phyloP scores from a whole-genome alignment of 2,797 vertebrate species.

The Phrynocephalus guinanensis region DNA sequence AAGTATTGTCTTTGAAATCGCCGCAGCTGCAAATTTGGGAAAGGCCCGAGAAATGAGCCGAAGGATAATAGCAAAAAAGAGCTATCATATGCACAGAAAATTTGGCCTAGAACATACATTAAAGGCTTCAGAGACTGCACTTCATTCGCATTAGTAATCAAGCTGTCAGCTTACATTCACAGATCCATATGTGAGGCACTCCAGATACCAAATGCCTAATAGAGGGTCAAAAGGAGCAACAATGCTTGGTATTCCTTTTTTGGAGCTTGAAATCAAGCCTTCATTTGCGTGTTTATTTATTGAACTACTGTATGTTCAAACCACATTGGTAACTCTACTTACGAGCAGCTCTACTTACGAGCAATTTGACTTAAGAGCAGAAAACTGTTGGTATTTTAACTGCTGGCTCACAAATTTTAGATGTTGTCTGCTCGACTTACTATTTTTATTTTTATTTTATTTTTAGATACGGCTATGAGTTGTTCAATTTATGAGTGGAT shows the following conservation, averaged over 20 bases:
- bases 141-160: conserved; percentile 27
- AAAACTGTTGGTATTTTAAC: no score
- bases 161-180: conserved; percentile 30
- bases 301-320: no score
- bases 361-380: no score
- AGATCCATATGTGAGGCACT: conserved; percentile 17
- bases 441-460: no score
- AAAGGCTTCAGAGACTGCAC: conserved; percentile 13
- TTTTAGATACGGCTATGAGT: no score
- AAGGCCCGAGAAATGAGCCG: conserved; percentile 3
- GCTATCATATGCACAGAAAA: conserved; percentile 32
- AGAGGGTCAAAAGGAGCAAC: neutral
- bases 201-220: conserved; percentile 5
- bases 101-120: conserved; percentile 28
- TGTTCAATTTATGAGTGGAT: no score
- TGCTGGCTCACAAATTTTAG: no score
- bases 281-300: neutral
- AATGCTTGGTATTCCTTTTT: conserved; percentile 5
- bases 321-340: no score
- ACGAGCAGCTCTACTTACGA: no score
- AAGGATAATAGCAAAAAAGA: conserved; percentile 18
- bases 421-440: no score
- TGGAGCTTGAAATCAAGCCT: neutral
- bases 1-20: conserved; percentile 40
- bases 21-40: conserved; percentile 32